Conservation (phyloP, 2,113 vertebrate genomes). For the Apeltes quadracus region DNA sequence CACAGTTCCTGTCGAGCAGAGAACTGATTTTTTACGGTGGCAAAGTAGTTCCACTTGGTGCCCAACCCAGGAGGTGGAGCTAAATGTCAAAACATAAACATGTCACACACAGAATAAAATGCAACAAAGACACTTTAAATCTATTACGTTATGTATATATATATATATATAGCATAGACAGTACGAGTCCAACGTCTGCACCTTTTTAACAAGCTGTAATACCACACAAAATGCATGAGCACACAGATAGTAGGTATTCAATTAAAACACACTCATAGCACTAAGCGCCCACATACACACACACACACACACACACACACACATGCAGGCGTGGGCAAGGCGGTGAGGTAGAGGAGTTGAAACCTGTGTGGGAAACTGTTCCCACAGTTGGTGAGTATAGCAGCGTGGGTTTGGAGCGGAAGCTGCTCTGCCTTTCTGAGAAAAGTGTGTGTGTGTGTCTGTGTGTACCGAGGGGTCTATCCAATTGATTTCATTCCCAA, state of each 20-base stretch:
- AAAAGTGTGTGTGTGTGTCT: constrained; percentile 3
- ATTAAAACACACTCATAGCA: neutral
- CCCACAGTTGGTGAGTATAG: constrained; percentile 60
- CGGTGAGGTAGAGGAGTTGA: constrained; percentile 19
- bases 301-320: constrained; percentile 6
- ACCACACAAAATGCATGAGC: neutral
- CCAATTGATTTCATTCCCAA: constrained; percentile 61
- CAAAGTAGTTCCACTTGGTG: too few species aligned
- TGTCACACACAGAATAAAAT: neutral
- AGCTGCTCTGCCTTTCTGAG: constrained; percentile 35
- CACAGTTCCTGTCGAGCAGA: too few species aligned
- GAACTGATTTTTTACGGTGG: too few species aligned
- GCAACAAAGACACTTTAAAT: neutral
- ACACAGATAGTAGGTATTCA: neutral
- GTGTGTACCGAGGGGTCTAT: constrained; percentile 19
- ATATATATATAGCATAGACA: too few species aligned
- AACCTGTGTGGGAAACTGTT: constrained; percentile 70
- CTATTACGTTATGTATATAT: neutral
- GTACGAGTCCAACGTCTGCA: too few species aligned
- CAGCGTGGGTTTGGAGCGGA: constrained; percentile 59
- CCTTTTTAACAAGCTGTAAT: neutral
- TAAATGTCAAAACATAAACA: neutral
- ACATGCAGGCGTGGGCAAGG: constrained; percentile 6
- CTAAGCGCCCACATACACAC: neutral
- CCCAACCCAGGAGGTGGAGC: too few species aligned